Evolutionary conservation across 2,888 invertebrate species (phyloP).

Genomic region (Nyleta sp.): DNA sequence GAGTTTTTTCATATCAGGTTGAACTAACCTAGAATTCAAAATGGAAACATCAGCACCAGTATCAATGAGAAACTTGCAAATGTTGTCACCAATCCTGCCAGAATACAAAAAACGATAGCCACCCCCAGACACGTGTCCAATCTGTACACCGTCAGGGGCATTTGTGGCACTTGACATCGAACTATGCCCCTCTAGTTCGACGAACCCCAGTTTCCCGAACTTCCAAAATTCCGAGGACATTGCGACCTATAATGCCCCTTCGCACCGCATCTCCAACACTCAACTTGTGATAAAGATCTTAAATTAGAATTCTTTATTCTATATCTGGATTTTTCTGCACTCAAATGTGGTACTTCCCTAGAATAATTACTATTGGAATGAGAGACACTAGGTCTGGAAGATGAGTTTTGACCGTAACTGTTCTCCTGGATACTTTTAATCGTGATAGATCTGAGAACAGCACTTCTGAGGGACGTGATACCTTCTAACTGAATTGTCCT

Average conservation of each 20-base stretch:
- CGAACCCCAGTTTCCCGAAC: neutral
- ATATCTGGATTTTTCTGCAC: no score
- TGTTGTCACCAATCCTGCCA: neutral
- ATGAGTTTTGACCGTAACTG: no score
- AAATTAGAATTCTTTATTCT: no score
- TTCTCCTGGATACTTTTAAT: neutral
- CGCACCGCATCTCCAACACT: no score
- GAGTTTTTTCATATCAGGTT: neutral
- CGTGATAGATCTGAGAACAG: neutral
- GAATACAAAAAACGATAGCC: neutral
- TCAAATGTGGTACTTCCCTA: no score
- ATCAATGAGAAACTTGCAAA: constrained; percentile 5
- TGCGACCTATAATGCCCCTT: no score
- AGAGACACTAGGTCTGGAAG: no score
- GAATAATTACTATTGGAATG: no score
- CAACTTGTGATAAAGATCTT: no score
- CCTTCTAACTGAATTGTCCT: constrained; percentile 4
- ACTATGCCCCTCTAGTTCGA: constrained; percentile 7
- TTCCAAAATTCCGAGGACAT: neutral
- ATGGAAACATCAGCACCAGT: constrained; percentile 23
- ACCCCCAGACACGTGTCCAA: neutral
- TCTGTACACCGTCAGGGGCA: neutral
- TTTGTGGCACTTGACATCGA: neutral
- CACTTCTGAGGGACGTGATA: neutral
- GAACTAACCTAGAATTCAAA: constrained; percentile 4